These are phyloP conservation scores for Ptilonorhynchus violaceus DNA, from an alignment of 2,113 vertebrate species.

Conservation along the genomic window DNA sequence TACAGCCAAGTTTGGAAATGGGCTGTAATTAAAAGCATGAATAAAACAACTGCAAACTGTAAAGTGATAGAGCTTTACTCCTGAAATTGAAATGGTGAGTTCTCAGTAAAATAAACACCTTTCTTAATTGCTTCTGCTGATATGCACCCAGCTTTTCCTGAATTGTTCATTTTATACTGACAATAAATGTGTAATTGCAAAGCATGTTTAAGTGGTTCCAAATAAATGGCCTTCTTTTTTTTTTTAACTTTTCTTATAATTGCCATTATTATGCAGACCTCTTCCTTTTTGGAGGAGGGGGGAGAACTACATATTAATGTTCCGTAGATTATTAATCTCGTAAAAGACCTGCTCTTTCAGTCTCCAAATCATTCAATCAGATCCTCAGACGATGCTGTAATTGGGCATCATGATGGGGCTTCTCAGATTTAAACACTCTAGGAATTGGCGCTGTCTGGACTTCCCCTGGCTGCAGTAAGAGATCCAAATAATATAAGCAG, in stretches of 20 bases:
- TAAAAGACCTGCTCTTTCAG: constrained; percentile 1
- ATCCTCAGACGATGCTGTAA: neutral
- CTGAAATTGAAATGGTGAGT: constrained; percentile 13
- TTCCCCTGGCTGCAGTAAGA: neutral
- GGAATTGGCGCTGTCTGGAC: neutral
- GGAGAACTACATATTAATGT: constrained; percentile 13
- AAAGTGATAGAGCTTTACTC: neutral
- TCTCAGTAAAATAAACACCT: constrained; percentile 40
- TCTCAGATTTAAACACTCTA: neutral
- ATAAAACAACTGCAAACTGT: constrained; percentile 13
- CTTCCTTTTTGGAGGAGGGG: neutral
- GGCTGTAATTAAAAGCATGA: neutral
- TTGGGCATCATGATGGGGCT: neutral
- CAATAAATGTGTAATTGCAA: neutral
- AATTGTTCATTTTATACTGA: neutral
- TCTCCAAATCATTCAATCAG: neutral
- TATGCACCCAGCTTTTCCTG: neutral
- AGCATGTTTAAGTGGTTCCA: neutral
- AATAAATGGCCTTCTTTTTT: neutral
- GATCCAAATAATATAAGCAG: neutral
- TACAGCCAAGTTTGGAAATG: neutral
- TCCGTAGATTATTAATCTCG: neutral
- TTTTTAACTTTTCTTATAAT: neutral
- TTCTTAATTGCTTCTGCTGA: constrained; percentile 25
- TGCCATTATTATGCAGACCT: neutral